Evolutionary conservation across 2,113 vertebrate genomes (phyloP).

Genomic region (Psettodes erumei): DNA sequence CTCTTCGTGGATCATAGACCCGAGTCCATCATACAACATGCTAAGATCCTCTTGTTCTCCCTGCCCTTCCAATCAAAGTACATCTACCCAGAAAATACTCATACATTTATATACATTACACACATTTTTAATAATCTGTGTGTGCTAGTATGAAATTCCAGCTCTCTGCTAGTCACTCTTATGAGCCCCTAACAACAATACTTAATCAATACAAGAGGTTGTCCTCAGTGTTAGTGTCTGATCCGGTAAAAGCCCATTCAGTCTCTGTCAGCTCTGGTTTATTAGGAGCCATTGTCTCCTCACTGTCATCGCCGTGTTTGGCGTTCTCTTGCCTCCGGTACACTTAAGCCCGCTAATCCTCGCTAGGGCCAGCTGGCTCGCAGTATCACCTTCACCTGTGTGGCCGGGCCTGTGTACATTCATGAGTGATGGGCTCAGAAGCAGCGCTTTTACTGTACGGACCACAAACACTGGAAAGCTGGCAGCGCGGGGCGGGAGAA

Average conservation of each 20-base stretch:
- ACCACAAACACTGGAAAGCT: conserved; percentile 50
- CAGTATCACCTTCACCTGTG: conserved; percentile 77
- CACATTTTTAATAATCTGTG: no score
- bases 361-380: conserved; percentile 65
- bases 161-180: conserved; percentile 2
- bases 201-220: conserved; percentile 74
- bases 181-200: conserved; percentile 55
- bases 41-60: conserved; percentile 37
- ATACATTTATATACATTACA: neutral
- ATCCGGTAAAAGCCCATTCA: conserved; percentile 75
- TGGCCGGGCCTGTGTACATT: conserved; percentile 68
- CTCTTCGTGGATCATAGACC: conserved; percentile 73
- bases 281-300: conserved; percentile 76
- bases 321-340: conserved; percentile 79
- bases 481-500: neutral
- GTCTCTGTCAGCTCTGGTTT: conserved; percentile 62
- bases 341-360: conserved; percentile 85
- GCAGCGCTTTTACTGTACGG: conserved; percentile 50
- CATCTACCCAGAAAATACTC: neutral
- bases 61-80: conserved; percentile 50
- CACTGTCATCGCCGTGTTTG: conserved; percentile 74
- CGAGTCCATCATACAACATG: conserved; percentile 50
- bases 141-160: conserved; percentile 20
- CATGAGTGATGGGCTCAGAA: conserved; percentile 61
- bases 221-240: conserved; percentile 49